These are phyloP conservation scores for Eucriotettix oculatus DNA, from an alignment of 2,888 invertebrate genomes.

Conservation along the genomic window DNA sequence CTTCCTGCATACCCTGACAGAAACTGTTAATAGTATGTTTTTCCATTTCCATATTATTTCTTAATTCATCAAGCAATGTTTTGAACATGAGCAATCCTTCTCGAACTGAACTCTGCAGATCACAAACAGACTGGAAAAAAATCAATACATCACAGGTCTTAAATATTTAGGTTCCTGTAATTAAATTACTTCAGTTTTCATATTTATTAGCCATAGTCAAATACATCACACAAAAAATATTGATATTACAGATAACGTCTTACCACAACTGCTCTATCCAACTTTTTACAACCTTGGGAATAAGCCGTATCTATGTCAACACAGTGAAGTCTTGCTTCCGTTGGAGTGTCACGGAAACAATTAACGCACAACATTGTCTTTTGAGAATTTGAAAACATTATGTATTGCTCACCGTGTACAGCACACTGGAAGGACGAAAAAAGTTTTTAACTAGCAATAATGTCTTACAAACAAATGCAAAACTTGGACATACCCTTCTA, in stretches of 20 bases:
- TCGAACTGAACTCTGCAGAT: slow-evolving; percentile 45
- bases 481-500: slow-evolving; percentile 33
- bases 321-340: slow-evolving; percentile 48
- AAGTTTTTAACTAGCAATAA: background rate
- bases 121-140: slow-evolving; percentile 29
- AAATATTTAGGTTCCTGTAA: too few relatives aligned
- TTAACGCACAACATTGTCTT: slow-evolving; percentile 57
- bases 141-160: background rate
- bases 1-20: slow-evolving; percentile 48
- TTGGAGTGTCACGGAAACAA: slow-evolving; percentile 52
- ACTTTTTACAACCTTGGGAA: slow-evolving; percentile 47
- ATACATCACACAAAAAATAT: too few relatives aligned
- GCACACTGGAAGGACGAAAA: slow-evolving; percentile 30
- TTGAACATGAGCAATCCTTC: slow-evolving; percentile 49
- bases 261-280: slow-evolving; percentile 44
- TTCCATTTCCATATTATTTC: slow-evolving; percentile 44
- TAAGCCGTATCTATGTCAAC: slow-evolving; percentile 61
- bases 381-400: slow-evolving; percentile 53
- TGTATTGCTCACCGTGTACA: slow-evolving; percentile 54
- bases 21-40: slow-evolving; percentile 46
- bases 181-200: too few relatives aligned
- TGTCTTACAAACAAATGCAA: background rate
- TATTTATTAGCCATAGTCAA: too few relatives aligned
- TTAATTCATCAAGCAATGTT: slow-evolving; percentile 46
- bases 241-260: slow-evolving; percentile 11